Conservation (phyloP, 2,888 invertebrate genomes). For the Ypsolopha scabrella region DNA sequence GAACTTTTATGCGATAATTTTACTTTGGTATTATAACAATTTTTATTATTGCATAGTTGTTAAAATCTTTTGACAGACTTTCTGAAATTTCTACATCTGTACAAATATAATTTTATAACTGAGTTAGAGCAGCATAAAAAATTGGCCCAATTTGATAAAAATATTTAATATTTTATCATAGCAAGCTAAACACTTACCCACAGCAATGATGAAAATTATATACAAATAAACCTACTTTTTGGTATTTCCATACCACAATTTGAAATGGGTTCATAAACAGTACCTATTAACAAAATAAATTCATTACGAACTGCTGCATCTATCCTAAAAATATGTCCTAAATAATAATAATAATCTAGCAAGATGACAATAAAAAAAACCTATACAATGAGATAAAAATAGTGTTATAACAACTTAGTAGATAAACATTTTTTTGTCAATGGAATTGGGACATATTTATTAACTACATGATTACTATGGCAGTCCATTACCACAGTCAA, state of each 20-base stretch:
- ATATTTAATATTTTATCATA: not conserved
- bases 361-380: not conserved
- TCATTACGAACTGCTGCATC: not conserved
- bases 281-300: not conserved
- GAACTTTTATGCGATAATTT: too few relatives aligned
- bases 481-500: too few relatives aligned
- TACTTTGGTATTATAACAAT: too few relatives aligned
- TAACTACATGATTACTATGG: too few relatives aligned
- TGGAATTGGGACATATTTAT: not conserved
- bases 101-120: too few relatives aligned
- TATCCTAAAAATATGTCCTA: not conserved
- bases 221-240: constrained; percentile 4
- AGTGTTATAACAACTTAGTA: not conserved
- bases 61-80: too few relatives aligned
- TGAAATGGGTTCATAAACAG: not conserved
- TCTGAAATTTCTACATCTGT: too few relatives aligned
- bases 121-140: too few relatives aligned
- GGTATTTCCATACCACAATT: constrained; percentile 3
- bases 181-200: not conserved
- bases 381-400: not conserved
- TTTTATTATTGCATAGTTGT: too few relatives aligned
- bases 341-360: not conserved
- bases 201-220: not conserved
- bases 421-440: not conserved
- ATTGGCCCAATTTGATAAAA: not conserved